These are phyloP conservation scores for Malacoctenus gilli DNA, from an alignment of 2,797 vertebrate genomes.

Conservation along the genomic window DNA sequence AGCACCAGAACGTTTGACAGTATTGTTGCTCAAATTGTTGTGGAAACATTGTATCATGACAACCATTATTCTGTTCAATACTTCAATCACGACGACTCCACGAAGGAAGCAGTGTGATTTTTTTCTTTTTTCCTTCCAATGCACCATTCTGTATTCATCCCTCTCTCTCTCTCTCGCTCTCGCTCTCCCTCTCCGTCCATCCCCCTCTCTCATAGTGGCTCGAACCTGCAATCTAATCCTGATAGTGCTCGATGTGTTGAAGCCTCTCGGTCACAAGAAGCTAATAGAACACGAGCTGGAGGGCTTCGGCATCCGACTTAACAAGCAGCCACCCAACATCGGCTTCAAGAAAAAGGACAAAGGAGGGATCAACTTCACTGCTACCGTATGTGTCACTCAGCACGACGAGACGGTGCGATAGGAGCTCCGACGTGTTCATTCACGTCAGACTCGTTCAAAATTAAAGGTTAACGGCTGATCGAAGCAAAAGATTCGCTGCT, in stretches of 20 bases:
- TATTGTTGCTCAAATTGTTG: not conserved
- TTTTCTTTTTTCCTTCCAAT: slow-evolving; percentile 2
- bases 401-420: no score
- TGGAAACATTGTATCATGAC: not conserved
- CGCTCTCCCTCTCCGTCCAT: not conserved
- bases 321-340: slow-evolving; percentile 96
- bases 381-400: slow-evolving; percentile 84
- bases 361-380: slow-evolving; percentile 98
- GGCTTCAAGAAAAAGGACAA: slow-evolving; percentile 99
- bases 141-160: not conserved
- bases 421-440: no score
- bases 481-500: no score
- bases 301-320: slow-evolving; percentile 97
- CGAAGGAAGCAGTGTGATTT: not conserved
- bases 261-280: slow-evolving; percentile 96
- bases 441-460: no score
- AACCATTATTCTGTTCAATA: not conserved
- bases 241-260: slow-evolving; percentile 96
- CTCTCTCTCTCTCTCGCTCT: slow-evolving; percentile 10
- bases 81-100: not conserved
- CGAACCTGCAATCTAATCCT: slow-evolving; percentile 98
- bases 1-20: not conserved
- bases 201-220: slow-evolving; percentile 88
- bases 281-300: slow-evolving; percentile 98
- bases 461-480: no score